Conservation (phyloP, 2,113 vertebrate genomes). For the Accipiter virgatus region DNA sequence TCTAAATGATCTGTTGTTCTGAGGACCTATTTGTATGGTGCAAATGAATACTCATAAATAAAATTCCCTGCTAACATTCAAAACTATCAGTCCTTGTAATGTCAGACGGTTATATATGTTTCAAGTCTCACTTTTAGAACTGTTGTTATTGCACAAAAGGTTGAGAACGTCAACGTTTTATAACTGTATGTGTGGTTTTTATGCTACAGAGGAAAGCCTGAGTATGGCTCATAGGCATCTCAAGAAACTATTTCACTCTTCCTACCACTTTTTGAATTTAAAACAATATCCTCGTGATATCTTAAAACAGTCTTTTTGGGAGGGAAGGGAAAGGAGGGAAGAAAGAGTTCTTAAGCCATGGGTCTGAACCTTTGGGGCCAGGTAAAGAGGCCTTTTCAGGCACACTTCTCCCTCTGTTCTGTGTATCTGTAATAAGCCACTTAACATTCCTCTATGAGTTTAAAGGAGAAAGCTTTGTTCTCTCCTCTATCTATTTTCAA, state of each 20-base stretch:
- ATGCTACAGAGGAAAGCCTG: not conserved
- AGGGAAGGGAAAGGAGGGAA: not conserved
- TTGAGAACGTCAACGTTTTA: not conserved
- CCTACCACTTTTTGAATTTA: not conserved
- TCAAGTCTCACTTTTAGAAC: not conserved
- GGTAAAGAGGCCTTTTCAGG: not conserved
- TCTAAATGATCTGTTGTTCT: not conserved
- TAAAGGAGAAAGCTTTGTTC: constrained; percentile 28
- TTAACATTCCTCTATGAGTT: constrained; percentile 17
- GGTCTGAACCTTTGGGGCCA: not conserved
- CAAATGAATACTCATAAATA: constrained; percentile 3
- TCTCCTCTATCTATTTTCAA: not conserved
- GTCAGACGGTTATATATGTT: not conserved
- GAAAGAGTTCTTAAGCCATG: not conserved
- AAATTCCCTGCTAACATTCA: not conserved
- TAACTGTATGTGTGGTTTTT: not conserved
- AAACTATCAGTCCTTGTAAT: not conserved
- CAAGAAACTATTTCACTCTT: not conserved
- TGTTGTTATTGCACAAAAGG: not conserved
- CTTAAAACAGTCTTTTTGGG: not conserved
- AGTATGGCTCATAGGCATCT: not conserved
- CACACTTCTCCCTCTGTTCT: not conserved
- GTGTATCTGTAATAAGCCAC: not conserved
- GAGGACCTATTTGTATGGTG: not conserved
- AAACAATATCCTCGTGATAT: not conserved